phyloP scores from a whole-genome alignment of 2,797 vertebrate species.

The Coregonus sp. region DNA sequence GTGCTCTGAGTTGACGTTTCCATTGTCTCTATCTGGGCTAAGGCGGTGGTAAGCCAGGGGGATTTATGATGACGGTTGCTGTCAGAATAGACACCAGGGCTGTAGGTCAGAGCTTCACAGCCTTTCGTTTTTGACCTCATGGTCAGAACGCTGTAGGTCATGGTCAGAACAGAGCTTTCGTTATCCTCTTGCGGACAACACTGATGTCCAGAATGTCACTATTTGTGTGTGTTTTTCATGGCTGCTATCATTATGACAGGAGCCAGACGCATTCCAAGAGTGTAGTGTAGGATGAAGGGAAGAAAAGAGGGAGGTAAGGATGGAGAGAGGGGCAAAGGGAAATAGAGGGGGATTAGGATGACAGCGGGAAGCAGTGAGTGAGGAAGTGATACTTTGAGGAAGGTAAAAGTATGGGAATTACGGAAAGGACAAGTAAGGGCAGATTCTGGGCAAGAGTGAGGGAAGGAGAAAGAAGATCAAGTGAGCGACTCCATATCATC shows the following conservation, averaged over 20 bases:
- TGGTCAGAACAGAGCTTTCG: background rate
- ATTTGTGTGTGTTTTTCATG: slow-evolving; percentile 7
- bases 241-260: slow-evolving; percentile 5
- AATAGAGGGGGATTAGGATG: too few species aligned
- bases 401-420: background rate
- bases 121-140: background rate
- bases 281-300: background rate
- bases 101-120: background rate
- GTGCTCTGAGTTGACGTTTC: background rate
- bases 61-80: slow-evolving; percentile 11
- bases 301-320: background rate
- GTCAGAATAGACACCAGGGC: background rate
- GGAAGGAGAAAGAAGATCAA: background rate
- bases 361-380: background rate
- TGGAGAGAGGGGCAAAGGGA: background rate
- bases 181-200: background rate
- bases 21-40: slow-evolving; percentile 1
- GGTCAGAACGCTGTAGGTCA: background rate
- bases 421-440: background rate
- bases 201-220: background rate
- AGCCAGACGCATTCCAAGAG: slow-evolving; percentile 9
- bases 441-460: background rate
- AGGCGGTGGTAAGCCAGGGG: slow-evolving; percentile 21
- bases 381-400: background rate
- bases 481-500: too few species aligned